Evolutionary conservation across 2,888 invertebrate species (phyloP).

Genomic region (Oconnorella tubifera): DNA sequence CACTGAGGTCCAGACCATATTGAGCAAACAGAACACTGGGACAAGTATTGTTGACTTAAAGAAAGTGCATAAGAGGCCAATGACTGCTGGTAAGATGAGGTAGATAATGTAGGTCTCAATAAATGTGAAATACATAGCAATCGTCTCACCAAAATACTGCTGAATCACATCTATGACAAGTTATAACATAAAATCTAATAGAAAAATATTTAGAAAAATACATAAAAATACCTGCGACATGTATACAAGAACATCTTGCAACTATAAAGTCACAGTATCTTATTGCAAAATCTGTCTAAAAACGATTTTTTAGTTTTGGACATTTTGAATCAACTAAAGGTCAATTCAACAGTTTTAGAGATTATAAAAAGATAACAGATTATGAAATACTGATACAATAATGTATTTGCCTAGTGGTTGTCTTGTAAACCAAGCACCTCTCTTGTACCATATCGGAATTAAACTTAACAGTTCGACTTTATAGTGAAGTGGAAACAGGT

Average conservation of each 20-base stretch:
- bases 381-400: no score
- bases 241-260: no score
- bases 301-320: no score
- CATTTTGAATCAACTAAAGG: no score
- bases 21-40: constrained; percentile 68
- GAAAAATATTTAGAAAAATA: no score
- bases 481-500: constrained; percentile 66
- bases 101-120: constrained; percentile 70
- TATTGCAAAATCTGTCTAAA: no score
- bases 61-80: constrained; percentile 57
- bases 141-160: constrained; percentile 71
- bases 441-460: constrained; percentile 63
- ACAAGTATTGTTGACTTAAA: constrained; percentile 53
- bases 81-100: constrained; percentile 65
- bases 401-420: no score
- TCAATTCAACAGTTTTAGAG: no score
- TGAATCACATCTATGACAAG: constrained; percentile 70
- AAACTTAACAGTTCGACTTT: constrained; percentile 65
- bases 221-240: no score
- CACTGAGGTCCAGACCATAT: constrained; percentile 73
- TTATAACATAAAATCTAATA: no score
- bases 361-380: no score
- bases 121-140: constrained; percentile 73
- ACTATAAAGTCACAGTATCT: no score
- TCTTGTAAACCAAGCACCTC: constrained; percentile 51